Evolutionary conservation across 2,888 invertebrate genomes (phyloP).

Genomic region (Seira ritae): DNA sequence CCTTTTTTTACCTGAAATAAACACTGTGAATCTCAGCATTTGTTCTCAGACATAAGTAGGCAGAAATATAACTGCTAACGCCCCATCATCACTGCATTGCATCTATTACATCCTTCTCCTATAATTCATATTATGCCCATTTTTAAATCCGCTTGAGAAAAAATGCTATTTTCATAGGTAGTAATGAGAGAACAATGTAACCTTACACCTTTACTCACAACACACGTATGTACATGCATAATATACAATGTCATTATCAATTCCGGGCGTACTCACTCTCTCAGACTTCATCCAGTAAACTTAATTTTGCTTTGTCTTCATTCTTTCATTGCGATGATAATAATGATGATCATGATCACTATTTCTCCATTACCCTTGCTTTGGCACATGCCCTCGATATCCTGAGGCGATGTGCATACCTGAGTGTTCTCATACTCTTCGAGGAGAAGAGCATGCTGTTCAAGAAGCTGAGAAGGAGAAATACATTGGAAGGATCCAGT

Average conservation of each 20-base stretch:
- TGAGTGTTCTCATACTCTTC: background rate
- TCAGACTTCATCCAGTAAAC: background rate
- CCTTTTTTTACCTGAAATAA: background rate
- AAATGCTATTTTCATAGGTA: too few relatives aligned
- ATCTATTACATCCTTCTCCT: background rate
- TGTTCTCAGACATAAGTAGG: background rate
- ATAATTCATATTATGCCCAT: too few relatives aligned
- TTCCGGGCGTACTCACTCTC: background rate
- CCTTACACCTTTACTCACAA: too few relatives aligned
- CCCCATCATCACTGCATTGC: background rate
- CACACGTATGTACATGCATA: background rate
- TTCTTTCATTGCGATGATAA: background rate
- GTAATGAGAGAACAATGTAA: too few relatives aligned
- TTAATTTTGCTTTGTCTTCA: background rate
- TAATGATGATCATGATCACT: background rate
- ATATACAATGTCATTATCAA: background rate
- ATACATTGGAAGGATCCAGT: background rate
- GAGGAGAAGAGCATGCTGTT: background rate
- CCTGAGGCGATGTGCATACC: background rate
- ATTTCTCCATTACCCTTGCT: background rate
- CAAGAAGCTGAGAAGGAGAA: background rate
- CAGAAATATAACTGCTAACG: background rate
- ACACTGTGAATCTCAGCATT: background rate
- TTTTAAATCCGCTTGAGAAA: too few relatives aligned
- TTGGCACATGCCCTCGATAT: slow-evolving; percentile 6